Evolutionary conservation across 2,888 invertebrate genomes (phyloP).

Genomic region (Tyria jacobaeae): DNA sequence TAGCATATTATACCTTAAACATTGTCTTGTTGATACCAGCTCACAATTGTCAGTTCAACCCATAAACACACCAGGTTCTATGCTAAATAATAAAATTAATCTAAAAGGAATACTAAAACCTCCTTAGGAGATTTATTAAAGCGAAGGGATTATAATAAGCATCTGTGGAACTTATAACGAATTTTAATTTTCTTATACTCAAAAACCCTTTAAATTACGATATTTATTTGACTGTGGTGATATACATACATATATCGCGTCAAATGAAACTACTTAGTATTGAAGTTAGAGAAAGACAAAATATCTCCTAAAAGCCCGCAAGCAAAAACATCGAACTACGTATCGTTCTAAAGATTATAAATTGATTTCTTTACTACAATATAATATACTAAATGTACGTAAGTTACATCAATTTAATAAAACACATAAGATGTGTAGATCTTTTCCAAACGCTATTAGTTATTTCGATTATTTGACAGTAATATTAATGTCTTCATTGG

Average conservation of each 20-base stretch:
- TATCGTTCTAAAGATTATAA: slow-evolving; percentile 14
- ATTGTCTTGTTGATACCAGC: slow-evolving; percentile 1
- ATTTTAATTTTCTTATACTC: slow-evolving; percentile 17
- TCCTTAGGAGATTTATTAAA: slow-evolving; percentile 43
- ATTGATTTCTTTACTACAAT: background rate
- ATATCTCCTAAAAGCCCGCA: slow-evolving; percentile 4
- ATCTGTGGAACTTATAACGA: slow-evolving; percentile 18
- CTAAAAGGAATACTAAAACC: slow-evolving; percentile 38
- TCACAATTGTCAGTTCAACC: slow-evolving; percentile 5
- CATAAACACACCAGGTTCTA: background rate
- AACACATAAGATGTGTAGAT: background rate
- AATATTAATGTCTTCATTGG: slow-evolving; percentile 1
- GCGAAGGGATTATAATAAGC: slow-evolving; percentile 40
- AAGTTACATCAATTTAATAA: slow-evolving; percentile 1
- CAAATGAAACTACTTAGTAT: background rate
- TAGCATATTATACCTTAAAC: background rate
- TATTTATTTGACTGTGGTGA: background rate
- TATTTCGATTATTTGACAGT: background rate
- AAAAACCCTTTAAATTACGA: slow-evolving; percentile 10
- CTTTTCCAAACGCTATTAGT: background rate
- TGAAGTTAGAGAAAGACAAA: background rate
- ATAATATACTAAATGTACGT: background rate
- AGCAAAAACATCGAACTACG: slow-evolving; percentile 2
- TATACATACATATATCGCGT: background rate
- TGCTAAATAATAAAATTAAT: slow-evolving; percentile 1